Evolutionary conservation across 2,888 invertebrate species (phyloP).

Genomic region (Pristionchus maxplancki): DNA sequence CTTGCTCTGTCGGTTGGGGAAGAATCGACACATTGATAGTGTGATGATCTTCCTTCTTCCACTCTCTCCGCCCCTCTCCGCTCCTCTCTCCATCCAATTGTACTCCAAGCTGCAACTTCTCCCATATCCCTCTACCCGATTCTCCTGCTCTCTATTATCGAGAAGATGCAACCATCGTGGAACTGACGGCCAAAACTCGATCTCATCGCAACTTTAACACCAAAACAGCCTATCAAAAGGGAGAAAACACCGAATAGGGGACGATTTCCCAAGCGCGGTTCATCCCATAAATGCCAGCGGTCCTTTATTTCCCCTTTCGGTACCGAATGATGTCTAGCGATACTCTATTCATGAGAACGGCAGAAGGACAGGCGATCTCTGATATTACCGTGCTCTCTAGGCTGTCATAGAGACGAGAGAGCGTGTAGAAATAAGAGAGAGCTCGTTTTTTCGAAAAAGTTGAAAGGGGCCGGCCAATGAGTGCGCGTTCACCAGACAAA

Average conservation of each 20-base stretch:
- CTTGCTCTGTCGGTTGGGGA: background rate
- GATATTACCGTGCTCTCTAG: background rate
- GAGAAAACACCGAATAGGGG: background rate
- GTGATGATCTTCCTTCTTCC: background rate
- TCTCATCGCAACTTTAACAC: too few relatives aligned
- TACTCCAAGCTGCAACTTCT: background rate
- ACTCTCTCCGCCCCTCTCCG: background rate
- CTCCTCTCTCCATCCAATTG: background rate
- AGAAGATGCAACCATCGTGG: background rate
- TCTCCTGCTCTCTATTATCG: background rate
- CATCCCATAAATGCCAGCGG: background rate
- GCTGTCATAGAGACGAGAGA: background rate
- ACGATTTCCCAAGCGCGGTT: background rate
- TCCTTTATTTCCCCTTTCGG: background rate
- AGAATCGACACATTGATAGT: slow-evolving; percentile 36
- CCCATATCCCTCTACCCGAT: background rate
- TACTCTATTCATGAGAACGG: background rate
- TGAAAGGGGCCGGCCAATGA: background rate
- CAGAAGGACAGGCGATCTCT: background rate
- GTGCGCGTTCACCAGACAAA: background rate
- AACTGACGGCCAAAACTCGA: background rate
- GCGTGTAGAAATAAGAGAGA: background rate
- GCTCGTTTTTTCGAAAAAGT: background rate
- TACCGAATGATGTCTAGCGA: too few relatives aligned
- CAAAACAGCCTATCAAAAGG: too few relatives aligned